Evolutionary conservation across 1,140 invertebrate genomes (phyloP), one percentile per base, ranked within the genome.

Genomic region (Liolophura sinensis): DNA sequence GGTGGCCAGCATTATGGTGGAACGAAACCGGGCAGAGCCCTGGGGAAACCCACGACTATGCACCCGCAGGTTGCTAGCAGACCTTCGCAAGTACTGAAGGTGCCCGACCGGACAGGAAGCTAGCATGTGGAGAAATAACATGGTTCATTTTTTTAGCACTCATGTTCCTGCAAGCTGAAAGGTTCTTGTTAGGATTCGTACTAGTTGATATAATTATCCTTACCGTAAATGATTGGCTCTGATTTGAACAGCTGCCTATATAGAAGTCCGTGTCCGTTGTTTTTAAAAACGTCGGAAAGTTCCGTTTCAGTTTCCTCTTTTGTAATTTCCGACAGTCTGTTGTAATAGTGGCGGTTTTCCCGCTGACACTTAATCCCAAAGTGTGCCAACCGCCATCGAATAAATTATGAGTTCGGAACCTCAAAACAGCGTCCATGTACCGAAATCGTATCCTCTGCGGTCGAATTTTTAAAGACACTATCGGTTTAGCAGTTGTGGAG

Each of bases 371-470:
- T 60, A 82, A 70, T 50, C 77, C 76, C 3, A 79, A 47, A n/a
- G 75, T 78, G 66, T 82, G 80, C 80, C 80, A 82, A 49, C 69
- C 64, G 22, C 72, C 70, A 55, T 76, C 73, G 51, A 67, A 70
- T 46, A 78, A 58, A 27, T 66, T 69, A 25, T 57, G 50, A 20
- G 71, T 75, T 61, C 73, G 71, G 60, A 79, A 81, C 56, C 67
- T 73, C 24, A 72, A 65, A 25, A 62, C 72, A 61, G 73, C 71
- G 50, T 71, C 72, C 25, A 76, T 73, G 62, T 75, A 82, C n/a
- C 62, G 68, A 50, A 82, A 80, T 16, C 78, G 68, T 18, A 82
- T 60, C 16, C 72, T 67, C 62, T 70, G 70, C 31, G 63, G 70
- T 15, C 69, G 66, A 22, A 80, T 31, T 51, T 68, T 65, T 25